Base-by-base conservation (phyloP, 2,888 invertebrate genomes). In the Elegia similella region DNA sequence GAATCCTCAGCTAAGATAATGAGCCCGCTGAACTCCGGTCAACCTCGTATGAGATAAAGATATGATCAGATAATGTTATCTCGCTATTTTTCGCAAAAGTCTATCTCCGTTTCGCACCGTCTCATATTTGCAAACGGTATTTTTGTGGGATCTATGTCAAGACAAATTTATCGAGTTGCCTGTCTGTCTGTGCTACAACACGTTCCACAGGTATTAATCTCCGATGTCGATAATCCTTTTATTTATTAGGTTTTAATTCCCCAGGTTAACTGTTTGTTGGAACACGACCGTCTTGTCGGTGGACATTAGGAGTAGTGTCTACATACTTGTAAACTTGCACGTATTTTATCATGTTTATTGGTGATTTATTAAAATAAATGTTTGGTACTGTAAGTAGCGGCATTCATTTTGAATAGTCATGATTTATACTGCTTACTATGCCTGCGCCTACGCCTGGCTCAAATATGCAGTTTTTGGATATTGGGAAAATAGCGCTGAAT, bases 171-270 rank as follows among this genome's bases (percentile, higher is more conserved):
- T 23, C 23, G 16, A 16, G 16, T 50, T 50, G 34, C 16, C 8
- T 16, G 32, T 48, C 17, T 34, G 34, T 50, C 32, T 48, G 34
- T 34, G 10, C 8, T 1, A 15, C 15, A 38, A 50, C 16, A 34
- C 6, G 16, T 17, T 34, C 7, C n/a, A 3, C 0, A 2, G 32
- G n/a, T 38, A 50, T 50, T 16, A 34, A 50, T 50, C 38, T 50
- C 12, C 10, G 10, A 3, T 8, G 15, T 15, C 17, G 16, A 34
- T 50, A 17, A 50, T 48, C 32, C 48, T 50, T 48, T 48, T 17
- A 50, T 50, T 50, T 50, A 50, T 50, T 8, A 17, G 1, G n/a
- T 50, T 50, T 50, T 50, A 34, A 50, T 50, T 34, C 34, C 32
- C 12, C 16, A 50, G 16, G 17, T 17, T 17, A 38, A 50, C 50